Evolutionary conservation across 2,888 invertebrate species (phyloP), one percentile per base, ranked within the genome.

Genomic region (Calameuta filiformis): DNA sequence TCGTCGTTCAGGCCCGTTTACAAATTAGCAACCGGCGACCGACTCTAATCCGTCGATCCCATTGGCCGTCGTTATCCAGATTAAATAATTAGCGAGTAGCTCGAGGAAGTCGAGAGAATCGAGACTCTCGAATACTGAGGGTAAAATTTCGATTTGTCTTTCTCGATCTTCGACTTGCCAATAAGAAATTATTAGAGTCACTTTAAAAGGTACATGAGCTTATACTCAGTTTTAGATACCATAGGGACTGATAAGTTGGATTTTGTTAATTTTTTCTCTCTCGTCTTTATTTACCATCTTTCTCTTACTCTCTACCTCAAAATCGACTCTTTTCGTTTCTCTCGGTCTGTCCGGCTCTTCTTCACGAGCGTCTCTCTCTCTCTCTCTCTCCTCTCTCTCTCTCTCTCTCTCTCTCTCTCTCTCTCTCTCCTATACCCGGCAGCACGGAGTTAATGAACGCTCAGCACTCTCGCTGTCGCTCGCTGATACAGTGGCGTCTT

Each of bases 401-500:
- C 15, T 35, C 33, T 34, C 33, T 73, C 35, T 35, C 35, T 15
- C 35, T 35, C 35, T 35, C 35, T 2, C 11, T 33, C 12, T 12
- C 33, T 34, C 34, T 74, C 37, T 35, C 35, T 11, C 35, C 35
- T 74, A 12, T 34, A 35, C 33, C 74, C 37, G 74, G 23, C 74
- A 34, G 74, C 74, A 74, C 30, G 74, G 74, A 74, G 74, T 74
- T 74, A 74, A 74, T 74, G 74, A 74, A 74, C 74, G 74, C 74
- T 74, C 74, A 68, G 68, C 82, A 83, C 82, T 87, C 83, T 85
- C 82, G 80, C 84, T 81, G 79, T 85, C 85, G 75, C 81, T 79
- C 81, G 86, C 85, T 85, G 87, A 87, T 88, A 85, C 86, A 83
- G 86, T 85, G 85, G 89, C 87, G 85, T 89, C 87, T 86, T 90